These are phyloP conservation scores for Pristionchus mayeri DNA, from an alignment of 2,888 invertebrate genomes.

Conservation along the genomic window DNA sequence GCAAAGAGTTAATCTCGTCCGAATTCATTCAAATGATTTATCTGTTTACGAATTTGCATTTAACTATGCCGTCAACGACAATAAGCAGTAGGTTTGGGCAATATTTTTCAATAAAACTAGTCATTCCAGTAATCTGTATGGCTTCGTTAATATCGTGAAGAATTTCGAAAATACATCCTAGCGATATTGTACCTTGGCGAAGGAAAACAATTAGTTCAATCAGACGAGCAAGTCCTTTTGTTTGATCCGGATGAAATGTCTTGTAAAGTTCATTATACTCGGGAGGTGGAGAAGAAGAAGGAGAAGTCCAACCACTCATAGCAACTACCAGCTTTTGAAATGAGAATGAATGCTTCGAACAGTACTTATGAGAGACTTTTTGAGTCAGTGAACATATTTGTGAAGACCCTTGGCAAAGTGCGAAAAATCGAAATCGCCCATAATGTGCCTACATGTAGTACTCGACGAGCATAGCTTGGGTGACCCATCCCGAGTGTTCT, in stretches of 20 bases:
- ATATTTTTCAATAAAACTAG: background rate
- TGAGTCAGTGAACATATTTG: no score
- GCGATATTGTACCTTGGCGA: background rate
- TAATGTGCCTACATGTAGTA: no score
- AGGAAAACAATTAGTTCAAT: background rate
- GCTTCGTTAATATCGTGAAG: background rate
- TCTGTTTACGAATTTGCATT: no score
- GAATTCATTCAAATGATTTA: background rate
- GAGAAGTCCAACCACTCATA: conserved; percentile 18
- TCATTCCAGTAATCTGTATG: background rate
- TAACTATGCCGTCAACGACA: background rate
- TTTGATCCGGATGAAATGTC: background rate
- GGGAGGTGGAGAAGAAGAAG: background rate
- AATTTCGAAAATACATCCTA: background rate
- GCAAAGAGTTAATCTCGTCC: background rate
- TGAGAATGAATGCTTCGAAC: no score
- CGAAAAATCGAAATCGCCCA: no score
- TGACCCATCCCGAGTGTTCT: no score
- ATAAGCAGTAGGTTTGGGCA: background rate
- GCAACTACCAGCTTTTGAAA: no score
- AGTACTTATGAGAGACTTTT: no score
- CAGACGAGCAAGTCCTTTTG: background rate
- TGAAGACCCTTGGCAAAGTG: no score
- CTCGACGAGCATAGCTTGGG: no score
- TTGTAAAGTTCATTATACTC: background rate